A percentile compares a stretch with the other conserved stretches of the same genome.
phyloP scores from a whole-genome alignment of 2,113 vertebrate genomes.

The Notiomystis cincta region DNA sequence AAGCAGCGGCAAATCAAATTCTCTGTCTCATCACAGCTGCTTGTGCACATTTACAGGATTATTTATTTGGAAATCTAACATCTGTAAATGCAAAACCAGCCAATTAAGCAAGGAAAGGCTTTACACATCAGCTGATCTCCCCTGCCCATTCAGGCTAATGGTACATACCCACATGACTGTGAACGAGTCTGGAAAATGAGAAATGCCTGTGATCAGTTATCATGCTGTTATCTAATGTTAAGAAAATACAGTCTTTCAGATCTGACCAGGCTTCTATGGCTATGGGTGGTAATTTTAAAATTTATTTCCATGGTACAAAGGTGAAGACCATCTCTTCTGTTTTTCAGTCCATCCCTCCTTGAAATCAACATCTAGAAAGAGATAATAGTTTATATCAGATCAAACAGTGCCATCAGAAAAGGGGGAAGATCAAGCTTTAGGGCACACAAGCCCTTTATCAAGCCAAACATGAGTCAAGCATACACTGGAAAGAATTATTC shows the following conservation, averaged over 20 bases:
- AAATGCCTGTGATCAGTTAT: background rate
- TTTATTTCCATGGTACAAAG: background rate
- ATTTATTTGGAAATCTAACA: slow-evolving; percentile 37
- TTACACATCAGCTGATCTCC: background rate
- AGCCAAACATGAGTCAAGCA: background rate
- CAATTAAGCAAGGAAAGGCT: slow-evolving; percentile 11
- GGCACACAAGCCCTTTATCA: background rate
- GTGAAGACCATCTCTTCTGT: background rate
- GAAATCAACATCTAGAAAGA: background rate
- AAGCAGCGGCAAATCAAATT: slow-evolving; percentile 46
- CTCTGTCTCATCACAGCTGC: slow-evolving; percentile 15
- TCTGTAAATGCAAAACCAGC: slow-evolving; percentile 32
- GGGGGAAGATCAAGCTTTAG: background rate
- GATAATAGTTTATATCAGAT: background rate
- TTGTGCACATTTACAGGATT: background rate
- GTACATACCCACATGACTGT: background rate
- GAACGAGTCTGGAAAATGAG: background rate
- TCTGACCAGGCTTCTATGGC: background rate
- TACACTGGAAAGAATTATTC: background rate
- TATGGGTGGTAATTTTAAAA: background rate
- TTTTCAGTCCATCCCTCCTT: background rate
- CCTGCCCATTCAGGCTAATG: background rate
- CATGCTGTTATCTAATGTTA: background rate
- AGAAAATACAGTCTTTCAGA: background rate
- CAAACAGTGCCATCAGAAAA: background rate